phyloP scores from a whole-genome alignment of 1,140 invertebrate species.

The Bicyclus anynana region DNA sequence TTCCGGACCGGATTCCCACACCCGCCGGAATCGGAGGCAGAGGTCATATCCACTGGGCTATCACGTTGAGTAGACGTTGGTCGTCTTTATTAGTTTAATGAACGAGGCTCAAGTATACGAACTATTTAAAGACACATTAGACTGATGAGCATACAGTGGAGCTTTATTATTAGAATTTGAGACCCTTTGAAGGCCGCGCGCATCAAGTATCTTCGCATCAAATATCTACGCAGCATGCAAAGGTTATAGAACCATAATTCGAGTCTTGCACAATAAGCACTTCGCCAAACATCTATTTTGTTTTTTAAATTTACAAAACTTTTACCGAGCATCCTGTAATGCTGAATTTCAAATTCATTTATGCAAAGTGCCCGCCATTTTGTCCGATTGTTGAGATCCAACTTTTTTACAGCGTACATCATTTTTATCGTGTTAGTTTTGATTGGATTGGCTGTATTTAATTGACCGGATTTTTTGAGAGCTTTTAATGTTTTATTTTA shows the following conservation, averaged over 20 bases:
- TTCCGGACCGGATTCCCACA: too few relatives aligned
- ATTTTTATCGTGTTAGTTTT: constrained; percentile 5
- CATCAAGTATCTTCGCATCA: too few relatives aligned
- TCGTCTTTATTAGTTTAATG: too few relatives aligned
- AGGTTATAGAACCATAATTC: not conserved
- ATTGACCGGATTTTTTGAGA: not conserved
- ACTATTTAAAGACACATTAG: too few relatives aligned
- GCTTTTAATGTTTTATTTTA: not conserved
- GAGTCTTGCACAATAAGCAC: not conserved
- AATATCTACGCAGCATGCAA: not conserved
- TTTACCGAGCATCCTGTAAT: constrained; percentile 10
- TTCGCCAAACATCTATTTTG: not conserved
- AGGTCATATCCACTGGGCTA: too few relatives aligned
- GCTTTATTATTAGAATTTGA: not conserved
- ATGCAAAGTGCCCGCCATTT: constrained; percentile 17
- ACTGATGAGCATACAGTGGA: too few relatives aligned
- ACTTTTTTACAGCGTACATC: constrained; percentile 10
- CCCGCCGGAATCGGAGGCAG: too few relatives aligned
- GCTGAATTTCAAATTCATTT: constrained; percentile 18
- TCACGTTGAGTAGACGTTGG: too few relatives aligned
- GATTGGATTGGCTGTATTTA: not conserved
- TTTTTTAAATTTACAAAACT: constrained; percentile 12
- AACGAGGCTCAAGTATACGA: too few relatives aligned
- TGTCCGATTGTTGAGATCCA: constrained; percentile 9
- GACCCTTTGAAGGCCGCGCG: not conserved